A percentile compares a stretch with the other conserved stretches of the same genome.
Conservation (phyloP, 2,888 invertebrate genomes). For the Drosophila tripunctata region DNA sequence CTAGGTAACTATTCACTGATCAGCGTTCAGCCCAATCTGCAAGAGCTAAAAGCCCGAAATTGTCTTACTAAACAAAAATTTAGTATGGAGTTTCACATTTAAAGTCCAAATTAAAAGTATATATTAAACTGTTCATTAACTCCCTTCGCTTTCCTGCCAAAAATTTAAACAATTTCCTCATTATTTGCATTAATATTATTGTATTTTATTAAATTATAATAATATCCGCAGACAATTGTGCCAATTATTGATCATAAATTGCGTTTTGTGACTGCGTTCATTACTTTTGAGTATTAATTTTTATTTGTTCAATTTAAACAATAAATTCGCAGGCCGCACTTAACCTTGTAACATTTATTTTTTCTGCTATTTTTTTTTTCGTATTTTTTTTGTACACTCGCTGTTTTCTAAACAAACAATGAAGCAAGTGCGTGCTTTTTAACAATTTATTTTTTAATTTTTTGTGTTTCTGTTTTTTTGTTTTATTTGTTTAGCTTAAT, state of each 20-base stretch:
- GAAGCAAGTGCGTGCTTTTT: constrained; percentile 54
- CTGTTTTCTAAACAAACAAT: constrained; percentile 59
- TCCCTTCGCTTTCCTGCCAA: no score
- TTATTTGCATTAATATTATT: no score
- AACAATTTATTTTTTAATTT: constrained; percentile 43
- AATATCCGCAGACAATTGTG: constrained; percentile 33
- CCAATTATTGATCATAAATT: constrained; percentile 41
- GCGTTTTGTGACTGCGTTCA: constrained; percentile 14
- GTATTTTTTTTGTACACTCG: neutral
- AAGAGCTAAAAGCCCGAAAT: no score
- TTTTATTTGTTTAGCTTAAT: constrained; percentile 52
- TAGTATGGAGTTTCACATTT: no score
- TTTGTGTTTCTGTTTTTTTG: constrained; percentile 44
- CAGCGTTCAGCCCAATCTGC: no score
- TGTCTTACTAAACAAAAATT: no score
- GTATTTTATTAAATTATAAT: neutral
- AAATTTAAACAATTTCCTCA: neutral
- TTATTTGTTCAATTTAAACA: constrained; percentile 62
- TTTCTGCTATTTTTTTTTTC: constrained; percentile 8
- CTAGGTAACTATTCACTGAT: no score
- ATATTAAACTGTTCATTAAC: no score
- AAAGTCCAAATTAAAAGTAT: no score
- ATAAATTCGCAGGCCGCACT: constrained; percentile 42
- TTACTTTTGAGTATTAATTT: constrained; percentile 40
- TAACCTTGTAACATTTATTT: constrained; percentile 59